Evolutionary conservation across 2,797 vertebrate genomes (phyloP).

Genomic region (Chaetodon trifasciatus): DNA sequence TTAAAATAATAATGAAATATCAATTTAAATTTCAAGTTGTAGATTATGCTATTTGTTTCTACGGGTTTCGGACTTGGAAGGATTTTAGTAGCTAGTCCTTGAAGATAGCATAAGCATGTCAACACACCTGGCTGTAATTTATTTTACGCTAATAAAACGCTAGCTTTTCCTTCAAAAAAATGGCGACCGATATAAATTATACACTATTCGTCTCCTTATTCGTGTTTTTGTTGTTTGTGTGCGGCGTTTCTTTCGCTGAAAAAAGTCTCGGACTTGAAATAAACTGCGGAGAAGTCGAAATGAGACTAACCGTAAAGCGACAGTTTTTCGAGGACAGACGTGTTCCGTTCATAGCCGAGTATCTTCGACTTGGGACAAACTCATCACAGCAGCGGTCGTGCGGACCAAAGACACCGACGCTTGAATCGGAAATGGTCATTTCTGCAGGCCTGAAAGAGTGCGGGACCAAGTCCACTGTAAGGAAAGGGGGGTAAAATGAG

Average conservation of each 20-base stretch:
- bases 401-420: not conserved
- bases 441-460: slow-evolving; percentile 60
- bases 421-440: slow-evolving; percentile 56
- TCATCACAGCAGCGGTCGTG: not conserved
- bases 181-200: not conserved
- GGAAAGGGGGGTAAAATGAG: not conserved
- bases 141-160: not conserved
- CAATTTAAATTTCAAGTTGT: too few relatives aligned
- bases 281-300: slow-evolving; percentile 57
- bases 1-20: not conserved
- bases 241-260: not conserved
- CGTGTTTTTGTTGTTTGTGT: accelerated
- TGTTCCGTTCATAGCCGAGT: slow-evolving; percentile 36
- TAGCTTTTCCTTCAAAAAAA: not conserved
- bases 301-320: slow-evolving; percentile 49
- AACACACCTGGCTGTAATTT: slow-evolving; percentile 23
- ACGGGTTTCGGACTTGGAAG: not conserved
- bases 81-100: not conserved
- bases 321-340: slow-evolving; percentile 47
- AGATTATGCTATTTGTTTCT: not conserved
- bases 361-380: slow-evolving; percentile 54
- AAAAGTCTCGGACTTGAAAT: slow-evolving; percentile 25
- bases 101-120: not conserved
- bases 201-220: accelerated
- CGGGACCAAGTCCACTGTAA: slow-evolving; percentile 62